Evolutionary conservation across 1,140 invertebrate species (phyloP), one percentile per base, ranked within the genome.

Genomic region (Thaumatotibia leucotreta): DNA sequence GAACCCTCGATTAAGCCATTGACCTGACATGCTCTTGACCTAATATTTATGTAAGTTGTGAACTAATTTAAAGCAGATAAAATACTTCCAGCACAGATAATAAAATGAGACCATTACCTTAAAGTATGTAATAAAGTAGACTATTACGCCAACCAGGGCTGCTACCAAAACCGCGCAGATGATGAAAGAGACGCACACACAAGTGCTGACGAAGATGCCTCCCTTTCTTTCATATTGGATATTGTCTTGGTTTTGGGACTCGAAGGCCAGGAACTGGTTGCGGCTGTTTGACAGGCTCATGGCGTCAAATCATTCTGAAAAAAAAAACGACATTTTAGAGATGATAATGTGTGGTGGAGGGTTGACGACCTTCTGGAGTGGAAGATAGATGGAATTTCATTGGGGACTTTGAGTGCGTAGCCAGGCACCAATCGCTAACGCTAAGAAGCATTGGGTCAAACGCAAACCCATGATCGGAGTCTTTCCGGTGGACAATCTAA

Each of bases 201-300:
- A 89, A 4, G 81, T 80, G 6, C 82, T 82, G n/a, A 92, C 74
- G 67, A 89, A 91, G n/a, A 91, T 70, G 14, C 89, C 91, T 24
- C 88, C 88, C 66, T 78, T 82, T 65, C 89, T 80, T 10, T 73
- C 76, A 72, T 91, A 91, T 5, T 81, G 80, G 8, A 91, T 86
- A 61, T 83, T 78, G 27, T 79, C 76, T 64, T 82, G 31, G 74
- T 76, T 50, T 66, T 89, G 81, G 0, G 83, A 74, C 61, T 92
- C 91, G 64, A 84, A 89, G 0, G 89, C 83, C 61, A 92, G 74
- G 73, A 92, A 92, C 67, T 91, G 89, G 64, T 92, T 89, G n/a
- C 91, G 84, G 69, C 88, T 91, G 23, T 75, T 88, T 6, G 88
- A 89, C 50, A 91, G 72, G 52, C 84, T 82, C 89, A 91, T 92